Evolutionary conservation across 2,113 vertebrate genomes (phyloP), one percentile per base, ranked within the genome.

Genomic region (Hydrolagus affinis): DNA sequence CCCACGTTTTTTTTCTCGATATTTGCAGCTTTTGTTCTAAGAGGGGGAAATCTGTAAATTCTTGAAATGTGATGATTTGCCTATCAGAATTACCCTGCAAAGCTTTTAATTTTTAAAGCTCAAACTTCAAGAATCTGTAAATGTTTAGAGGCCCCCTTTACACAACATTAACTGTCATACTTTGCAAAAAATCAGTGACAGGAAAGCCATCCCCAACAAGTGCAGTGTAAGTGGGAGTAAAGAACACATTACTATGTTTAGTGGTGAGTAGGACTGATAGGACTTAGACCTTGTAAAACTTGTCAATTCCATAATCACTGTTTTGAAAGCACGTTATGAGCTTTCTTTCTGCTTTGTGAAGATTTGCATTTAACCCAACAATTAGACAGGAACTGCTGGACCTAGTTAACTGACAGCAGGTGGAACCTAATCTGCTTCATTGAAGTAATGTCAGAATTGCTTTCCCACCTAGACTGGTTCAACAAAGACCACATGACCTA

Each of bases 401-500:
- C 85, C 86, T 87, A 28, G 73, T 90, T 89, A 90, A 88, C 70
- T 85, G 86, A 90, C 75, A 88, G 87, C 88, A 90, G 71, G 86
- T 89, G 71, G 71, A 89, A 88, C 86, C 78, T 86, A 88, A 91
- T 88, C 86, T 89, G 85, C 80, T 88, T 87, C 88, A 88, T 87
- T 85, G 75, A 74, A 76, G 87, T 89, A 85, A 4, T 69, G 83
- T 85, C 78, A 87, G 68, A 14, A 1, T 70, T 86, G 56, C 77
- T 85, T 89, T 87, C 86, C 86, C 89, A 88, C 86, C 86, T 86
- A 85, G 78, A 87, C 73, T 85, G 71, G 83, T 89, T 89, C 89
- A 89, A 89, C 87, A 89, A 88, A 90, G 68, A 91, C 87, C 86
- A 89, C 89, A 88, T 86, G 88, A 86, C 69, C 86, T 85, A 62